These are phyloP conservation scores for Hypselothyrea guttata DNA, from an alignment of 2,888 invertebrate species.

Conservation along the genomic window DNA sequence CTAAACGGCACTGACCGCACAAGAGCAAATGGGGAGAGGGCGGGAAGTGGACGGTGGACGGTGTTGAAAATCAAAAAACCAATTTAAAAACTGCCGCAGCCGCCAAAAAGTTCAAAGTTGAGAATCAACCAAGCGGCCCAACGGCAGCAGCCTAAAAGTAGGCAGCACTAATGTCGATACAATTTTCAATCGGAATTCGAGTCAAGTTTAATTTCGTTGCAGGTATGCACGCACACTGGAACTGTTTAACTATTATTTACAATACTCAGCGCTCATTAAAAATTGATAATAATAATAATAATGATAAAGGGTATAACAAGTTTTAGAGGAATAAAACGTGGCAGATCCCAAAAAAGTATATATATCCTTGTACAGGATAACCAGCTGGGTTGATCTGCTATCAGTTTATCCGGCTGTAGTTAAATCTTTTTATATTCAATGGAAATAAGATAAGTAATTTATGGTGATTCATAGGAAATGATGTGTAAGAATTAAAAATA, in stretches of 20 bases:
- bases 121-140: constrained; percentile 55
- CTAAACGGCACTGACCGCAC: constrained; percentile 71
- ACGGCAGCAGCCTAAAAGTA: constrained; percentile 36
- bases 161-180: constrained; percentile 31
- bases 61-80: constrained; percentile 59
- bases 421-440: no score
- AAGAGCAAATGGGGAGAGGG: constrained; percentile 24
- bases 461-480: no score
- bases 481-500: no score
- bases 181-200: constrained; percentile 22
- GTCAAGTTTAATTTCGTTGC: no score
- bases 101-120: constrained; percentile 71
- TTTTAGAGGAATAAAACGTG: no score
- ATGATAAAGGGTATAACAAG: no score
- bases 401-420: no score
- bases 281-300: neutral
- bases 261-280: neutral
- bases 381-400: no score
- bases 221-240: no score
- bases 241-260: no score
- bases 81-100: constrained; percentile 72
- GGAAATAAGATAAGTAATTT: neutral
- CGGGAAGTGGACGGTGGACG: constrained; percentile 1
- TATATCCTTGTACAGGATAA: no score
- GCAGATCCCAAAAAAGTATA: no score